These are phyloP conservation scores for Ceyx erithaca DNA, from an alignment of 2,797 vertebrate species.

Conservation along the genomic window DNA sequence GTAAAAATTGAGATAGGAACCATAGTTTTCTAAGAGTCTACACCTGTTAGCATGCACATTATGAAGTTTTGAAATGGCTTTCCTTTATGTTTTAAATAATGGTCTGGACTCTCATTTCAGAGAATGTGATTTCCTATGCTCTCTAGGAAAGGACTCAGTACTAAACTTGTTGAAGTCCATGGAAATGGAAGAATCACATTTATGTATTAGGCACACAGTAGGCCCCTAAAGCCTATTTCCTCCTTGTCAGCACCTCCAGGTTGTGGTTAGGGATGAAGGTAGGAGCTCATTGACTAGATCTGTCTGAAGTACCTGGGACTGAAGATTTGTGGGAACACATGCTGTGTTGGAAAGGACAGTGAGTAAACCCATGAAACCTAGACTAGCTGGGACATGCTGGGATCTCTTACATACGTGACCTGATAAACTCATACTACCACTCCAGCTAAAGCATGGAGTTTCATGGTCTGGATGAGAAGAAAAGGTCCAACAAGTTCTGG, in stretches of 20 bases:
- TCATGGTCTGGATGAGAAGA: neutral
- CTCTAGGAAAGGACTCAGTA: neutral
- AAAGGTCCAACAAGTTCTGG: neutral
- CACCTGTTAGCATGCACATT: neutral
- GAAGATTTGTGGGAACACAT: neutral
- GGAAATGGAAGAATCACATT: neutral
- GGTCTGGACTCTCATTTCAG: neutral
- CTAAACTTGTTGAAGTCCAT: neutral
- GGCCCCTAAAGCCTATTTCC: neutral
- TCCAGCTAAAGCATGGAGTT: neutral
- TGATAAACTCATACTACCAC: neutral
- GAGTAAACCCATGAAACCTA: slow-evolving; percentile 1
- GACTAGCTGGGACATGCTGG: neutral
- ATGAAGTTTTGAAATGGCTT: neutral
- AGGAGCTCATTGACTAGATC: neutral
- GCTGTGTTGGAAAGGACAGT: neutral
- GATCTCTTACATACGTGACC: neutral
- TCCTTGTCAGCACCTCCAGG: neutral
- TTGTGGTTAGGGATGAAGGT: neutral
- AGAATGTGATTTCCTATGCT: neutral
- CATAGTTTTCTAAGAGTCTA: neutral
- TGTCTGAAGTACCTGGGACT: neutral
- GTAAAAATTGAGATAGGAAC: neutral
- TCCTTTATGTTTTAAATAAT: neutral
- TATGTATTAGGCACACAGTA: neutral